A percentile compares a stretch with the other conserved stretches of the same genome.
These are phyloP conservation scores for Pterocles gutturalis DNA, from an alignment of 2,113 vertebrate species.

Conservation along the genomic window DNA sequence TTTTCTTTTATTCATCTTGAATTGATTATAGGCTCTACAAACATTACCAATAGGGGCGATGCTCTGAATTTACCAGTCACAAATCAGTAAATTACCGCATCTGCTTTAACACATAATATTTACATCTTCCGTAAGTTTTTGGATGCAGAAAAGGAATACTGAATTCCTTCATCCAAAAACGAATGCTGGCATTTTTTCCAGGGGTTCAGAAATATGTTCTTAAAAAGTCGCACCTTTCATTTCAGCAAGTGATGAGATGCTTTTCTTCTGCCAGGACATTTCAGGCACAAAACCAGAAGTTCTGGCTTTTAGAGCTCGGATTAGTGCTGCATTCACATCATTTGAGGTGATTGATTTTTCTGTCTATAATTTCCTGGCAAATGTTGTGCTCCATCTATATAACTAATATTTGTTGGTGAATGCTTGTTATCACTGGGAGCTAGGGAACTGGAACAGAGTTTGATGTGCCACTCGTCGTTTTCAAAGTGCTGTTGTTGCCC, in stretches of 20 bases:
- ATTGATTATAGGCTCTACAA: not conserved
- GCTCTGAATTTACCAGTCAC: not conserved
- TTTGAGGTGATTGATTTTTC: constrained; percentile 23
- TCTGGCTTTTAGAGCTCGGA: not conserved
- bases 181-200: not conserved
- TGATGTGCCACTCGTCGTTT: constrained; percentile 36
- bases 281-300: not conserved
- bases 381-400: constrained; percentile 1
- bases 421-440: not conserved
- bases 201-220: not conserved
- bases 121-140: not conserved
- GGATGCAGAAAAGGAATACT: not conserved
- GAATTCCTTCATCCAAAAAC: not conserved
- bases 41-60: not conserved
- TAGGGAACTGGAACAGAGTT: constrained; percentile 35
- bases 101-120: not conserved
- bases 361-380: constrained; percentile 9
- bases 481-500: not conserved
- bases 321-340: not conserved
- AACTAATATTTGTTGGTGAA: constrained; percentile 33
- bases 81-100: not conserved
- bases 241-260: not conserved
- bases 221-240: not conserved
- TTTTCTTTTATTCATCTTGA: not conserved
- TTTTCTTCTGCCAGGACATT: not conserved